phyloP scores from a whole-genome alignment of 2,888 invertebrate species.

The Cylindroiulus punctatus region DNA sequence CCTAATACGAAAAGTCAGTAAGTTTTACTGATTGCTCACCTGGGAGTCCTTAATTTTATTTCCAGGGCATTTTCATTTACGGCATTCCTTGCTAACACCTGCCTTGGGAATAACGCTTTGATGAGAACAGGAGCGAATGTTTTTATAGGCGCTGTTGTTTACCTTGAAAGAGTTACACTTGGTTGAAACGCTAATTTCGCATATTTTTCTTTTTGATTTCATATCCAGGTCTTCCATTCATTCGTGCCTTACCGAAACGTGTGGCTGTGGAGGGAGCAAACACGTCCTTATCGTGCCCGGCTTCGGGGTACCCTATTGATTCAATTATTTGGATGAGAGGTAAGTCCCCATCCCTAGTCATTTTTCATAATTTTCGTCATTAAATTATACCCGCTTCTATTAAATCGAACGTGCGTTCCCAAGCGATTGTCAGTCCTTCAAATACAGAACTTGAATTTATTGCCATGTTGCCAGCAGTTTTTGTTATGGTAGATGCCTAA shows the following conservation, averaged over 20 bases:
- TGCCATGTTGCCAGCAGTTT: background rate
- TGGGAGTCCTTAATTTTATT: slow-evolving; percentile 36
- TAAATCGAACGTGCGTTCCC: background rate
- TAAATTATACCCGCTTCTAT: background rate
- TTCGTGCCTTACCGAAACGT: slow-evolving; percentile 81
- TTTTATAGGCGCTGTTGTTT: slow-evolving; percentile 39
- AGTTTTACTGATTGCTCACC: slow-evolving; percentile 36
- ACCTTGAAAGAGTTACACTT: slow-evolving; percentile 2
- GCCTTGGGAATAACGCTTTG: slow-evolving; percentile 21
- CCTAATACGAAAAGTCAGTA: background rate
- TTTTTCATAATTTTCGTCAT: background rate
- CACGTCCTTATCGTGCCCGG: slow-evolving; percentile 80
- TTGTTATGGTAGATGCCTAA: background rate
- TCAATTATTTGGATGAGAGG: slow-evolving; percentile 82
- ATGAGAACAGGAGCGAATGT: background rate
- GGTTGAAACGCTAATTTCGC: background rate
- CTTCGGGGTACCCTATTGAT: slow-evolving; percentile 83
- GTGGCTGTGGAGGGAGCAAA: slow-evolving; percentile 83
- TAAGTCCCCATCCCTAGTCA: slow-evolving; percentile 60
- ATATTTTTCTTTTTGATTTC: slow-evolving; percentile 52
- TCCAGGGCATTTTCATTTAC: slow-evolving; percentile 33
- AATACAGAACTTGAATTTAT: background rate
- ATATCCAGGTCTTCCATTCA: slow-evolving; percentile 77
- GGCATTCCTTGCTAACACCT: slow-evolving; percentile 20
- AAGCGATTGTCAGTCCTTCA: background rate